These are phyloP conservation scores for Papilio dardanus DNA, from an alignment of 1,140 invertebrate genomes.

Conservation along the genomic window DNA sequence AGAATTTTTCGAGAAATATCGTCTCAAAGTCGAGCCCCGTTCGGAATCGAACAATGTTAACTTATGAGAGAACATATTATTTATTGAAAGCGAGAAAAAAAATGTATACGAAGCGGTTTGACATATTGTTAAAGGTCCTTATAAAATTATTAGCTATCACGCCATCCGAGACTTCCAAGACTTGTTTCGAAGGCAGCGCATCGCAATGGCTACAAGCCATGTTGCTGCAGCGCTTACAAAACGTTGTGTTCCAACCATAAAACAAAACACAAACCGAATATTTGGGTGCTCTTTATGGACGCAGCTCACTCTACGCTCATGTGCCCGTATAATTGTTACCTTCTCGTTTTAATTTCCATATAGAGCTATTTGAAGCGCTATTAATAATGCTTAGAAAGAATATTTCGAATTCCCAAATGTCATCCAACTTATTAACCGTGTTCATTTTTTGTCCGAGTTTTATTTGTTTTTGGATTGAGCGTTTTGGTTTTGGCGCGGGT, in stretches of 20 bases:
- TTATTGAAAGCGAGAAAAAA: conserved; percentile 77
- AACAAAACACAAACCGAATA: conserved; percentile 61
- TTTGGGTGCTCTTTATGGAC: conserved; percentile 44
- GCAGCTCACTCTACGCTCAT: conserved; percentile 55
- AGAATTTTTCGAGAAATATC: conserved; percentile 75
- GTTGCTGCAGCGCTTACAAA: conserved; percentile 59
- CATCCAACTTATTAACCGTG: conserved; percentile 81
- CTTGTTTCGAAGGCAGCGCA: conserved; percentile 72
- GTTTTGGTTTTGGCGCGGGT: conserved; percentile 81
- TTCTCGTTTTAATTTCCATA: conserved; percentile 72
- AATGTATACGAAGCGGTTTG: conserved; percentile 69
- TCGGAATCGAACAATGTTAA: conserved; percentile 78
- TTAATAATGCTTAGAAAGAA: conserved; percentile 79
- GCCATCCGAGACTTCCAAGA: conserved; percentile 66
- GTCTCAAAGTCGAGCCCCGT: conserved; percentile 63
- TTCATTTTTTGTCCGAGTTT: conserved; percentile 79
- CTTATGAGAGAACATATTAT: conserved; percentile 77
- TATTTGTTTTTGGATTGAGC: conserved; percentile 75
- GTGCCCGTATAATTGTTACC: conserved; percentile 62
- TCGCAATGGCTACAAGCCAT: conserved; percentile 63
- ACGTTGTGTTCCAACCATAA: conserved; percentile 60
- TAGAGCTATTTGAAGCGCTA: conserved; percentile 67
- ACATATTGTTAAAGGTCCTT: conserved; percentile 81
- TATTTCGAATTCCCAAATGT: conserved; percentile 82
- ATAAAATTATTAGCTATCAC: conserved; percentile 82